A percentile compares a stretch with the other conserved stretches of the same genome.
phyloP scores from a whole-genome alignment of 2,888 invertebrate genomes.

The Oxyteleia sp. region DNA sequence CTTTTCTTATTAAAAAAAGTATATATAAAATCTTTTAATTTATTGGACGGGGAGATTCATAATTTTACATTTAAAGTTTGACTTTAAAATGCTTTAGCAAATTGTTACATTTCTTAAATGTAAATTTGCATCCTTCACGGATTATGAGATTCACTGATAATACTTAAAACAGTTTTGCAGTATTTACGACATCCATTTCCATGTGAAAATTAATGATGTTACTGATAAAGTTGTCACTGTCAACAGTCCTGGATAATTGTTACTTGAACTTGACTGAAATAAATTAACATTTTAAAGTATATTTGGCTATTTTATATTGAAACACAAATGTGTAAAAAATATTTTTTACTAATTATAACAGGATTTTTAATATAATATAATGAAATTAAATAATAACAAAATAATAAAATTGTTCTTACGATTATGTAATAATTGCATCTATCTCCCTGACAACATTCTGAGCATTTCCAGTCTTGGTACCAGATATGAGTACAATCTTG shows the following conservation, averaged over 20 bases:
- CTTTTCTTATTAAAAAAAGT: no score
- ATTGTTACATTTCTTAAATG: neutral
- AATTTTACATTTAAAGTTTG: neutral
- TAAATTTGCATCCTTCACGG: neutral
- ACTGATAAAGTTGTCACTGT: conserved; percentile 35
- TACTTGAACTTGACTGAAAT: conserved; percentile 79
- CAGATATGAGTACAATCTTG: conserved; percentile 95
- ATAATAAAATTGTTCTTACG: conserved; percentile 91
- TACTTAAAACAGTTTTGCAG: no score
- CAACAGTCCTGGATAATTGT: neutral
- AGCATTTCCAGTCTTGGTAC: conserved; percentile 99
- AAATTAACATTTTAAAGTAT: no score
- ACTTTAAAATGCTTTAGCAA: neutral
- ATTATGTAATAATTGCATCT: conserved; percentile 98
- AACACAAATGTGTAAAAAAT: no score
- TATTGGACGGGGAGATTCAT: neutral
- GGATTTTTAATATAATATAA: no score
- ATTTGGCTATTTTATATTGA: no score
- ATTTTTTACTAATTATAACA: no score
- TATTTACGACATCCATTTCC: neutral
- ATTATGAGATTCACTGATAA: no score
- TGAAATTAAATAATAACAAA: no score
- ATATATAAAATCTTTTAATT: neutral
- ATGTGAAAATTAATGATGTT: neutral
- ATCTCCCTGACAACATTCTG: conserved; percentile 98